Percentiles rank a stretch among this genome's conserved stretches.
Conservation (phyloP, 2,888 invertebrate genomes). For the Eurytoma adleriae region DNA sequence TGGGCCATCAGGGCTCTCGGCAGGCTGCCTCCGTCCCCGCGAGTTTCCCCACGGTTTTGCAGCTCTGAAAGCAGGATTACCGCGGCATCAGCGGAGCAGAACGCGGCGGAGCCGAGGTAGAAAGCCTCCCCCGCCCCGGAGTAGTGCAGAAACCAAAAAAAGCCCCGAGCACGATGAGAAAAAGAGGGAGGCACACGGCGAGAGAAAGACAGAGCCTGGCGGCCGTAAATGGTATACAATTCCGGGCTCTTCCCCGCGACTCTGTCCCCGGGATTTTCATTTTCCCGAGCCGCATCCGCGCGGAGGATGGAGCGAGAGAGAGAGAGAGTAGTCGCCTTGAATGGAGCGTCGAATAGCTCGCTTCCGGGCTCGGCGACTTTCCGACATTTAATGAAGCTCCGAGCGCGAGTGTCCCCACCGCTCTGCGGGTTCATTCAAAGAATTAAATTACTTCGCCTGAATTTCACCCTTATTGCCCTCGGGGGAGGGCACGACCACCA, state of each 20-base stretch:
- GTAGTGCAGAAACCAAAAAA: slow-evolving; percentile 12
- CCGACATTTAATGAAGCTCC: slow-evolving; percentile 31
- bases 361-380: slow-evolving; percentile 19
- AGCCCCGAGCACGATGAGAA: neutral
- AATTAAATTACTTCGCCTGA: slow-evolving; percentile 34
- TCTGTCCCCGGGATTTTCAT: slow-evolving; percentile 29
- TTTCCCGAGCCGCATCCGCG: neutral
- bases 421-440: slow-evolving; percentile 9
- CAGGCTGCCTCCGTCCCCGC: neutral
- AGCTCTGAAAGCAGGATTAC: slow-evolving; percentile 31
- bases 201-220: neutral
- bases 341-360: slow-evolving; percentile 7
- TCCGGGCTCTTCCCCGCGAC: slow-evolving; percentile 8
- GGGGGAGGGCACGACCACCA: neutral
- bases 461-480: slow-evolving; percentile 24
- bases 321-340: neutral
- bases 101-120: neutral
- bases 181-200: neutral
- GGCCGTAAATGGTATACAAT: slow-evolving; percentile 24
- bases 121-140: neutral
- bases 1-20: neutral
- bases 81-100: neutral
- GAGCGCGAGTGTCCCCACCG: neutral
- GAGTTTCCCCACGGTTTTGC: slow-evolving; percentile 32
- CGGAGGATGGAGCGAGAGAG: neutral